Conservation (phyloP, 2,797 vertebrate genomes). For the Sciurus vulgaris region DNA sequence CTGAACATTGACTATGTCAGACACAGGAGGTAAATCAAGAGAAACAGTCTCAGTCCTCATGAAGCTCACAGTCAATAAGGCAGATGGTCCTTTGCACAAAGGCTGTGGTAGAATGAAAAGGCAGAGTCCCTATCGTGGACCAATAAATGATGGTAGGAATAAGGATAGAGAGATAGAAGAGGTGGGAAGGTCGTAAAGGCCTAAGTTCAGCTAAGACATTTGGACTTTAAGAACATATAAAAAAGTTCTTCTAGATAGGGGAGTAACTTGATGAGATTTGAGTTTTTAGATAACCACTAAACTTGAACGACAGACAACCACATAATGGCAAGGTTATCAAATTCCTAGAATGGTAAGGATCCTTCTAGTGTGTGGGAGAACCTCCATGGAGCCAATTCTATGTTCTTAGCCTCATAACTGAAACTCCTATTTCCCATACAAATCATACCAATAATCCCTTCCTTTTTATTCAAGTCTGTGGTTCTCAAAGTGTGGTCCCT, state of each 20-base stretch:
- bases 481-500: slow-evolving; percentile 12
- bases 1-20: background rate
- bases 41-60: background rate
- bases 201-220: slow-evolving; percentile 24
- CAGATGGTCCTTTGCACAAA: background rate
- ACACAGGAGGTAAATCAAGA: slow-evolving; percentile 1
- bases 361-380: background rate
- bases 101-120: background rate
- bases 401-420: background rate
- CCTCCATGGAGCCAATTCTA: background rate
- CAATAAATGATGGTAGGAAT: background rate
- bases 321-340: background rate
- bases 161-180: background rate
- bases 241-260: background rate
- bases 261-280: background rate
- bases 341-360: background rate
- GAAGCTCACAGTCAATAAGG: background rate
- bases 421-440: background rate
- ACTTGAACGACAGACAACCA: background rate
- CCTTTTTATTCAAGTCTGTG: background rate
- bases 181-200: background rate
- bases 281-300: slow-evolving; percentile 26
- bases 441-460: slow-evolving; percentile 10
- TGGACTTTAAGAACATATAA: background rate
- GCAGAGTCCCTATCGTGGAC: background rate